These are phyloP conservation scores for Dilophus febrilis DNA, from an alignment of 2,888 invertebrate genomes.

Conservation along the genomic window DNA sequence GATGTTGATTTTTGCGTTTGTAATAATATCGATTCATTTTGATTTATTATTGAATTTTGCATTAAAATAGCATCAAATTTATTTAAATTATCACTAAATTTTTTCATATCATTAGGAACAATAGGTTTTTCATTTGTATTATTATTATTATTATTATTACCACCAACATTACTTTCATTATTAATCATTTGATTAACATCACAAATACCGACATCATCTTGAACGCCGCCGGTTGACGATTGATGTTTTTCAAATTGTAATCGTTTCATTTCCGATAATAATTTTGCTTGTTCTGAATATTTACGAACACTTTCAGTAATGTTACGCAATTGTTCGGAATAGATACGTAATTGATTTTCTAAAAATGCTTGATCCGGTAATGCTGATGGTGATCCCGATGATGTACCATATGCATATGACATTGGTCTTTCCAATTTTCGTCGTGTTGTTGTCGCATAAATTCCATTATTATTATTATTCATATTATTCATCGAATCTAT, in stretches of 20 bases:
- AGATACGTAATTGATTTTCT: constrained; percentile 28
- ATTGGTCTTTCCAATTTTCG: constrained; percentile 20
- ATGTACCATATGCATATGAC: constrained; percentile 25
- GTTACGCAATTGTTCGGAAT: constrained; percentile 27
- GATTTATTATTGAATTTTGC: too few species aligned
- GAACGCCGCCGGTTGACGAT: constrained; percentile 13
- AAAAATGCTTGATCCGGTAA: constrained; percentile 27
- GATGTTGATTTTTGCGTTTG: constrained; percentile 24
- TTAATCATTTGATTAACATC: neutral
- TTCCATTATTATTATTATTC: neutral
- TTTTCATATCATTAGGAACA: constrained; percentile 5
- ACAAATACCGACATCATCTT: constrained; percentile 3
- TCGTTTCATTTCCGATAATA: constrained; percentile 27
- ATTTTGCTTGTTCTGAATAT: constrained; percentile 29
- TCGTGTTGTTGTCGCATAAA: neutral
- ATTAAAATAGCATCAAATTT: too few species aligned
- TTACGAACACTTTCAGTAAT: constrained; percentile 30
- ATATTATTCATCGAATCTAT: too few species aligned
- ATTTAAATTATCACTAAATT: neutral
- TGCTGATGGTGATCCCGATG: too few species aligned
- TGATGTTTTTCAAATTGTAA: constrained; percentile 21
- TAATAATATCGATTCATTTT: too few species aligned
- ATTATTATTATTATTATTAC: neutral
- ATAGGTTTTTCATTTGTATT: neutral
- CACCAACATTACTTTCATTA: constrained; percentile 3